Conservation (phyloP, 2,797 vertebrate species). For the Microctenopoma steveboyesi region DNA sequence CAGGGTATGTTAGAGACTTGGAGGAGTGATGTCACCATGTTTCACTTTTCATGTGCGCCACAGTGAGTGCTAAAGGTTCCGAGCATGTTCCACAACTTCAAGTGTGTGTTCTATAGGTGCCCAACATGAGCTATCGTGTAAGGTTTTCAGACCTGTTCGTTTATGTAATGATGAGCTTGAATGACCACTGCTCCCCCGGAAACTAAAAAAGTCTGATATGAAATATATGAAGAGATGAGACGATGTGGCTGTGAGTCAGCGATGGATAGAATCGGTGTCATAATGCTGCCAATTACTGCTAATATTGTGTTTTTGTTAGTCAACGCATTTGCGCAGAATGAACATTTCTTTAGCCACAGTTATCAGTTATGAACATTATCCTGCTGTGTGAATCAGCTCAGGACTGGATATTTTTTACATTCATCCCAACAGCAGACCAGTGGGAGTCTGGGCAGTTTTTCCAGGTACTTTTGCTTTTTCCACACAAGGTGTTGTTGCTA, state of each 20-base stretch:
- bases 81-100: background rate
- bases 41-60: conserved; percentile 42
- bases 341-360: background rate
- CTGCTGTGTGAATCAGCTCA: conserved; percentile 30
- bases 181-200: no score
- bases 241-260: background rate
- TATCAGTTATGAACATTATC: conserved; percentile 3
- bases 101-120: background rate
- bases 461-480: conserved; percentile 16
- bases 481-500: conserved; percentile 13
- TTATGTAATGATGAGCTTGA: background rate
- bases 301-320: background rate
- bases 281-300: background rate
- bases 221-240: no score
- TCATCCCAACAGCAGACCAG: conserved; percentile 7
- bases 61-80: conserved; percentile 19
- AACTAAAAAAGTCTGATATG: no score
- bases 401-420: conserved; percentile 11
- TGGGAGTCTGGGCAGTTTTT: conserved; percentile 13
- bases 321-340: conserved; percentile 1
- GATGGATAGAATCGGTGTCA: background rate
- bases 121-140: background rate
- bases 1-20: conserved; percentile 40
- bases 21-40: conserved; percentile 55
- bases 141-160: background rate